Base-by-base conservation (phyloP, 2,888 invertebrate species). In the Acrobasis repandana region DNA sequence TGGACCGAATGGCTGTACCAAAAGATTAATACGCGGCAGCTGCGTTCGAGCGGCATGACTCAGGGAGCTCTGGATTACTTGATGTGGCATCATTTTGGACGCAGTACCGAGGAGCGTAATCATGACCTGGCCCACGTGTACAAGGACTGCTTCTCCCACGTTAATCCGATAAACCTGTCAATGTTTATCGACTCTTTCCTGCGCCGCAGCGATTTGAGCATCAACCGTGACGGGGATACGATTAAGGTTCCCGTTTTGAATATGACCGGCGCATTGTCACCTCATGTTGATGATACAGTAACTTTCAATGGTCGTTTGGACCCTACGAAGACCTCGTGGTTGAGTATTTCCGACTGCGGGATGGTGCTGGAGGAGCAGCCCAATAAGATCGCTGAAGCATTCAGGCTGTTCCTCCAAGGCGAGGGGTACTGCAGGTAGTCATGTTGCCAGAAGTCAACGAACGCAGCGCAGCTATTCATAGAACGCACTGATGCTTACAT, bases 1-100 rank as follows among this genome's bases (percentile, higher is more conserved):
- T 99, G 99, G 99, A 97, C 98, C 67, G 99, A 99, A 88, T 99
- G 99, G 99, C 97, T 98, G 50, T 99, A 99, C 85, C 99, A 99
- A 91, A 99, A 99, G 93, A 94, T 99, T 76, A 98, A 98, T 85
- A 96, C 97, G 10, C 94, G 97, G 71, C 96, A 97, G 89, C 93
- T 98, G 68, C 94, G 97, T 70, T 95, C 96, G 20, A 97, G 96
- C 80, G 98, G 97, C 59, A 97, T 98, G 97, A 98, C 97, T 58
- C 97, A 98, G 82, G 96, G 97, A 61, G 97, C 98, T 6, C 93
- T 98, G 68, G 98, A 99, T 79, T 99, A 99, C 82, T 93, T 99
- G 68, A 97, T 99, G 97, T 99, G 99, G 99, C 99, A 99, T 90
- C 99, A 99, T 87, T 99, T 99, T 87, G 99, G 99, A 64, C 95